Base-by-base conservation (phyloP, 2,113 vertebrate species). In the Pogonocichla stellata region DNA sequence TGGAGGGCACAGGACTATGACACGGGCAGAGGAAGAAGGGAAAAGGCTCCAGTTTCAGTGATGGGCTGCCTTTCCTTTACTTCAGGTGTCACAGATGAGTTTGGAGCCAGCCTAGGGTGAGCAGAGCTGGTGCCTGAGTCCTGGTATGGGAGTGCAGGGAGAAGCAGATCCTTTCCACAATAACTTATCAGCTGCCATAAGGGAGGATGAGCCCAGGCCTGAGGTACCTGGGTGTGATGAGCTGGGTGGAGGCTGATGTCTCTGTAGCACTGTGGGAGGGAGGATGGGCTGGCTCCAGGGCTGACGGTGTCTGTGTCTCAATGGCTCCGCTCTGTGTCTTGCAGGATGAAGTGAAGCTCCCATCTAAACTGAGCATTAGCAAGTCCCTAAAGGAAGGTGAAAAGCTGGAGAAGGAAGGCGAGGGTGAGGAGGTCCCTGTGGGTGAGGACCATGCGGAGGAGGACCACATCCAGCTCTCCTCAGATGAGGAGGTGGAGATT, bases 401-500 rank as follows among this genome's bases (percentile, higher is more conserved):
- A 69, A 97, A 97, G 71, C 84, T 98, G 6, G 97, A 98, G 90
- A 98, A 98, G 93, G 98, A 98, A 87, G 98, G 94, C 0, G 98
- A 98, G 85, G 97, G 98, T 3, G 98, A 97, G 67, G 96, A 97
- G 33, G 96, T 89, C 50, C 98, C 98, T 40, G 98, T 88, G 42
- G 96, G 80, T 7, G 98, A 99, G 95, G 98, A 98, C 20, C 98
- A 98, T 20, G 98, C 90, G 0, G 98, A 99, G 29, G 98, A 97
- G 38, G 96, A 97, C 16, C 96, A 97, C 9, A 86, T 97, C 42
- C 98, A 98, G 71, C 96, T 99, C 95, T 99, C 98, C 64, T 99
- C 98, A 0, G 99, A 99, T 36, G 99, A 99, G 70, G 99, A 99
- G 86, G 99, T 99, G 80, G 99, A 99, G 96, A 97, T 99, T 33